Conservation (phyloP, 2,113 vertebrate species). For the Anas platyrhynchos region DNA sequence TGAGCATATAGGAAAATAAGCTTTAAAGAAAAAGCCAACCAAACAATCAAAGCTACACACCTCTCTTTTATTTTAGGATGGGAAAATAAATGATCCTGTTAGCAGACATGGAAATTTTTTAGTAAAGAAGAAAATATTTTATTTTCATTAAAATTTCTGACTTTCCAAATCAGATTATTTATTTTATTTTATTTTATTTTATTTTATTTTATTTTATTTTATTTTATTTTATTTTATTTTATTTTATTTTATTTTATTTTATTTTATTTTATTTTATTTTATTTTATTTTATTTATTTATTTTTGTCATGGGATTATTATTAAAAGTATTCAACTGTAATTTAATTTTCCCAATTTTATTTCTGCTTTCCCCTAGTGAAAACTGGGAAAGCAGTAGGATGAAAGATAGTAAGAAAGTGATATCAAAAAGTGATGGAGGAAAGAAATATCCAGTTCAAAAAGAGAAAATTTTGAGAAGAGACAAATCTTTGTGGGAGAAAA, state of each 20-base stretch:
- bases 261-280: neutral
- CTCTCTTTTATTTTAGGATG: neutral
- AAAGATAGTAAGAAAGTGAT: neutral
- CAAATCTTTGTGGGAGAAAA: neutral
- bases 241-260: neutral
- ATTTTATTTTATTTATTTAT: neutral
- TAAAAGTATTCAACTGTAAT: neutral
- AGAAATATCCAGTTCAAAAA: neutral
- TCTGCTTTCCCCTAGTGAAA: neutral
- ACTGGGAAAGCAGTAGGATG: neutral
- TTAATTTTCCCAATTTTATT: neutral
- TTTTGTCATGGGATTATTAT: neutral
- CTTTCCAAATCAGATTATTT: neutral
- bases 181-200: neutral
- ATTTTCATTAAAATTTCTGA: neutral
- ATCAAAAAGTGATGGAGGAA: neutral
- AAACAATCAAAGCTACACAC: neutral
- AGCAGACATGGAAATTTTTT: neutral
- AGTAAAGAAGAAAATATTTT: neutral
- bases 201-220: neutral
- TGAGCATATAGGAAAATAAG: neutral
- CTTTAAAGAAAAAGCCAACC: neutral
- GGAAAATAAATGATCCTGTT: neutral
- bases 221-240: neutral
- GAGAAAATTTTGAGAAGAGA: neutral